Base-by-base conservation (phyloP, 2,888 invertebrate species). In the Erebia aethiops region DNA sequence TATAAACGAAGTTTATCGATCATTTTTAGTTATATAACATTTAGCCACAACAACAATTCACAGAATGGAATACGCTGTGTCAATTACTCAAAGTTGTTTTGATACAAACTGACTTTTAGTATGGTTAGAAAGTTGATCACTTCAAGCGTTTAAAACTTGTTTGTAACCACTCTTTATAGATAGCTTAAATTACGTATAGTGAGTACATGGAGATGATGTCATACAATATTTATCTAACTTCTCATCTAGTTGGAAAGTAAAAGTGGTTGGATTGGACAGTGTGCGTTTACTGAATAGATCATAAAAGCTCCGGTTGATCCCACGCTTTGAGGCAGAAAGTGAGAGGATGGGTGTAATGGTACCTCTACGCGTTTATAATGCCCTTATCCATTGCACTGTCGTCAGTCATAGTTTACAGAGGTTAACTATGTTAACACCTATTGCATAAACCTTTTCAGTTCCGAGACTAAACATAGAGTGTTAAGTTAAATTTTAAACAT, bases 251-350 rank as follows among this genome's bases (percentile, higher is more conserved):
- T 82, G 76, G 83, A 91, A 91, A 92, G 92, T 92, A 91, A 92
- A 90, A 92, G 91, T 91, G 82, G 89, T 87, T 80, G 76, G 85
- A 85, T 91, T 90, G 86, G 88, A 86, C 85, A 81, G 81, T 81
- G 77, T 81, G 77, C 78, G 80, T 79, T 80, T 83, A 85, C 83
- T 81, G 83, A 84, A 83, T 82, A 80, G 82, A 84, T 85, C 84
- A 87, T 88, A 86, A 87, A 85, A 79, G 82, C 78, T 81, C 74
- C 73, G 82, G 79, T 80, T 80, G 80, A 81, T 81, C 77, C 79
- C 77, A 76, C 77, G 81, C 80, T 77, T 72, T 26, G 49, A 52
- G 18, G 21, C 64, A 10, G 58, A 74, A 74, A 74, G 74, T 72
- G 72, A 72, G 74, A 74, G 74, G 72, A 67, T 35, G 64, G n/a